A percentile compares a stretch with the other conserved stretches of the same genome.
These are phyloP conservation scores for Oligia strigilis DNA, from an alignment of 2,888 invertebrate species.

Conservation along the genomic window DNA sequence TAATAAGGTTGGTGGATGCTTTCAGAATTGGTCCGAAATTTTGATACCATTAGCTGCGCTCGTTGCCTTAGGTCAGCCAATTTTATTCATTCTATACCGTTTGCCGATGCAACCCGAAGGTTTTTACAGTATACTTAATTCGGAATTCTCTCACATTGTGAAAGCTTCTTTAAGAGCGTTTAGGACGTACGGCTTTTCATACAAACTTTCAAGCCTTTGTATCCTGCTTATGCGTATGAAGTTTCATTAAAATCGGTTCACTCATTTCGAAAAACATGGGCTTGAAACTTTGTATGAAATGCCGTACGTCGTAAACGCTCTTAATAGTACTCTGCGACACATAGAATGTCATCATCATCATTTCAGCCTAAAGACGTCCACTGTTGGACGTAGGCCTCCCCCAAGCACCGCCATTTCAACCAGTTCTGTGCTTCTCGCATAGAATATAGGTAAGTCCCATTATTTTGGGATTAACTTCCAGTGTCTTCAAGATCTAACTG, in stretches of 20 bases:
- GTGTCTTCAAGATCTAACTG: background rate
- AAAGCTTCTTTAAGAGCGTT: background rate
- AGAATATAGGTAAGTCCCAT: background rate
- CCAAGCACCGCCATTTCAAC: no score
- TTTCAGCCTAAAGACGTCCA: no score
- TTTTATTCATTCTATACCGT: constrained; percentile 12
- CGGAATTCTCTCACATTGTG: background rate
- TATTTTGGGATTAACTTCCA: background rate
- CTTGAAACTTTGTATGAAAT: no score
- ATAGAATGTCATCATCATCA: no score
- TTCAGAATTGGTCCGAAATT: background rate
- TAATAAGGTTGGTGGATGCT: background rate
- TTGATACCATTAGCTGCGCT: background rate
- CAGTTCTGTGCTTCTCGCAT: no score
- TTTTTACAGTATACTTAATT: background rate
- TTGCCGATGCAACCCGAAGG: constrained; percentile 1
- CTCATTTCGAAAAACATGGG: no score
- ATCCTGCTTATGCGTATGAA: no score
- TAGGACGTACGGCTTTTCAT: no score
- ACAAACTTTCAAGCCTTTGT: no score
- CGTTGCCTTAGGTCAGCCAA: background rate
- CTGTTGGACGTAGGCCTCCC: no score
- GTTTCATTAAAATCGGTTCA: no score
- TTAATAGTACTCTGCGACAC: background rate
- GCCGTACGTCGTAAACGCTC: no score